phyloP scores from a whole-genome alignment of 2,797 vertebrate genomes.

The Bovichtus variegatus region DNA sequence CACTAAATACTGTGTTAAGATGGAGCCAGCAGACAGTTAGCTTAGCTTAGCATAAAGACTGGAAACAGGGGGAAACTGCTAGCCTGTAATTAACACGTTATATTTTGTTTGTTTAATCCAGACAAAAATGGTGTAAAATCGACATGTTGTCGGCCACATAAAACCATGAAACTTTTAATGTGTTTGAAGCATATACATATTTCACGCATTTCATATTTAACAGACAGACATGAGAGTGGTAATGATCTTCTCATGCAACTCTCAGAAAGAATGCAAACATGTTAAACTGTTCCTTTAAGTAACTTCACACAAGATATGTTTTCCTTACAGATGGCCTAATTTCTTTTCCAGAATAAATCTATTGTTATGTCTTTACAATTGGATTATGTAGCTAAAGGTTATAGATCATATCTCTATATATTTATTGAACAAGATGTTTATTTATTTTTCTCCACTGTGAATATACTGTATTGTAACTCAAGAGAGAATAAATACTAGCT shows the following conservation, averaged over 20 bases:
- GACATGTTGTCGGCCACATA: background rate
- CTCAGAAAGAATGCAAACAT: conserved; percentile 10
- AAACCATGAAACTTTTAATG: background rate
- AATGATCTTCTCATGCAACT: background rate
- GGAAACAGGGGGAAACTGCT: background rate
- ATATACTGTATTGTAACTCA: conserved; percentile 78
- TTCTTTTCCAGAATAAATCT: conserved; percentile 45
- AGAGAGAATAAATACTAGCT: conserved; percentile 82
- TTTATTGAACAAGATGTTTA: conserved; percentile 88
- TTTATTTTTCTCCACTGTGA: conserved; percentile 84
- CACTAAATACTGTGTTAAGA: background rate
- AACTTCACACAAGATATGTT: too few relatives aligned
- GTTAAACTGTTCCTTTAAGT: conserved; percentile 25
- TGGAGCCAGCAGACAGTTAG: background rate
- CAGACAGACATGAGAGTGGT: background rate
- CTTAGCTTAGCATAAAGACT: conserved; percentile 9
- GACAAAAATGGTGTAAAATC: background rate
- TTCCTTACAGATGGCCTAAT: conserved; percentile 20
- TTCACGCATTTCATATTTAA: too few relatives aligned
- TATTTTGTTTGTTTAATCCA: background rate
- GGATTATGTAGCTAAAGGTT: conserved; percentile 59
- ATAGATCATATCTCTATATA: conserved; percentile 79
- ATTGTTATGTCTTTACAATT: conserved; percentile 58
- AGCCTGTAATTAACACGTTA: too few relatives aligned
- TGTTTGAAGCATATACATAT: too few relatives aligned